Conservation (phyloP, 2,113 vertebrate genomes). For the Haemorhous mexicanus region DNA sequence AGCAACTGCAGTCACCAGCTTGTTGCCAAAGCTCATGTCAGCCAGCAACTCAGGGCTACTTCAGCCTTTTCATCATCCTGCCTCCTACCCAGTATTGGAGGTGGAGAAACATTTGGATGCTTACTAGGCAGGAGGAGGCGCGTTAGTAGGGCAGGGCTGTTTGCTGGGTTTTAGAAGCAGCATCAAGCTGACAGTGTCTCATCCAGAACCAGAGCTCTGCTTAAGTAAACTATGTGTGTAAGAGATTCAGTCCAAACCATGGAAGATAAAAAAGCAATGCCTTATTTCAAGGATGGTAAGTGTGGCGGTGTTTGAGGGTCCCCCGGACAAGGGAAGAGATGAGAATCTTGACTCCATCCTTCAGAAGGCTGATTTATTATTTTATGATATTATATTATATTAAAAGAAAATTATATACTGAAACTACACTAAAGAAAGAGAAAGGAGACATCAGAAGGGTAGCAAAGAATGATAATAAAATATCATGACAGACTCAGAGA, state of each 20-base stretch:
- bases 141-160: background rate
- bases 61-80: background rate
- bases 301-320: too few relatives aligned
- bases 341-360: too few relatives aligned
- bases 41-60: background rate
- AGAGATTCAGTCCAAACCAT: background rate
- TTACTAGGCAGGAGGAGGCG: background rate
- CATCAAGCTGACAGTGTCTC: background rate
- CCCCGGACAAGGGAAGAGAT: too few relatives aligned
- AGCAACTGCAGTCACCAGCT: background rate
- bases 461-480: too few relatives aligned
- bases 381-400: too few relatives aligned
- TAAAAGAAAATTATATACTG: too few relatives aligned
- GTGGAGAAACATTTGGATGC: background rate
- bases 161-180: background rate
- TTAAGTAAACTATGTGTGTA: rapidly evolving
- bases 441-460: too few relatives aligned
- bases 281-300: background rate
- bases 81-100: background rate
- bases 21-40: background rate
- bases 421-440: too few relatives aligned
- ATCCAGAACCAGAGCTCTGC: background rate
- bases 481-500: too few relatives aligned
- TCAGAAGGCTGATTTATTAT: too few relatives aligned
- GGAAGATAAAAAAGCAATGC: background rate